Conservation (phyloP, 2,888 invertebrate genomes). For the Zaprionus bogoriensis region DNA sequence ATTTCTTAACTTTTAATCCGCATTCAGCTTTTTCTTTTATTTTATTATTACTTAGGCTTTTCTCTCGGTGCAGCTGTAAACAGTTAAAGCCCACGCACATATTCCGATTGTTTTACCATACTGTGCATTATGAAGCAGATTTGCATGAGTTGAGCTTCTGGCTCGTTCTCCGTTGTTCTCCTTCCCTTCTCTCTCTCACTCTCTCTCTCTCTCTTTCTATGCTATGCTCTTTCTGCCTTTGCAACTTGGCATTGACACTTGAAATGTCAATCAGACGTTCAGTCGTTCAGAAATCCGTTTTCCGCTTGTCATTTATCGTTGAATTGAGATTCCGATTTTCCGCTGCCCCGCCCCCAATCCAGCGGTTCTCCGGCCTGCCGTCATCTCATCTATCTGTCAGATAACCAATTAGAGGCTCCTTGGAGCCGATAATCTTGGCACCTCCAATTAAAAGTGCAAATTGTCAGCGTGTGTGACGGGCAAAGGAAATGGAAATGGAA, state of each 20-base stretch:
- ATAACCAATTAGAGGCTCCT: constrained; percentile 54
- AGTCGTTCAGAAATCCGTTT: constrained; percentile 70
- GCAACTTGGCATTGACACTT: constrained; percentile 27
- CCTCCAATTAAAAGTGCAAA: constrained; percentile 67
- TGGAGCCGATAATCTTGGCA: constrained; percentile 28
- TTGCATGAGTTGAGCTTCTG: constrained; percentile 15
- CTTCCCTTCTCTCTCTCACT: neutral
- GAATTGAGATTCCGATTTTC: constrained; percentile 20
- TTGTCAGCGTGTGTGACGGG: constrained; percentile 39
- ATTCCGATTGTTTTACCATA: constrained; percentile 34
- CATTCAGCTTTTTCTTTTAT: neutral
- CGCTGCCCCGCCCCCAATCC: neutral
- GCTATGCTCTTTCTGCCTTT: neutral
- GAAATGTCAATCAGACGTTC: constrained; percentile 64
- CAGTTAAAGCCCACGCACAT: constrained; percentile 22
- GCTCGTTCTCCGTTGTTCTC: neutral
- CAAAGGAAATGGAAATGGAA: neutral
- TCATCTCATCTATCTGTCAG: constrained; percentile 20
- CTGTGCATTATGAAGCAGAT: constrained; percentile 25
- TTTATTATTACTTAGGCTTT: neutral
- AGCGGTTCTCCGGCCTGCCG: neutral
- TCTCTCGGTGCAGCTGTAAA: neutral
- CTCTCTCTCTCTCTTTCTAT: neutral
- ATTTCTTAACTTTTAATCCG: no score
- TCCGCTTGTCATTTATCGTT: constrained; percentile 66